These are phyloP conservation scores for Drosophila seclusa DNA, from an alignment of 2,888 invertebrate species.

Conservation along the genomic window DNA sequence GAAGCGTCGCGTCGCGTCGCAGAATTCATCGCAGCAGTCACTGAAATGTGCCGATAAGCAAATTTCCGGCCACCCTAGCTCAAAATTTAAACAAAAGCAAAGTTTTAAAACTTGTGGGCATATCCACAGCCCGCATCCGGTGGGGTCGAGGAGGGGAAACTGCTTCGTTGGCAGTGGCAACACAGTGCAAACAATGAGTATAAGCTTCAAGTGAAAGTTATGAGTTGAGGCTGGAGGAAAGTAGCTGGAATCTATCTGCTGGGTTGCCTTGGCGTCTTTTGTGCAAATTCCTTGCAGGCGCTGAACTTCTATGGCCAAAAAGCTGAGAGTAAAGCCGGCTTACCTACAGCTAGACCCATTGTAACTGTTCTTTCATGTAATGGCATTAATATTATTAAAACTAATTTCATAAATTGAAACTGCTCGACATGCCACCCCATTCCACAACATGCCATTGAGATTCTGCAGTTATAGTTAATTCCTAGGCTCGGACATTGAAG, in stretches of 20 bases:
- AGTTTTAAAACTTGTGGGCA: conserved; percentile 70
- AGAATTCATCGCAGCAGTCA: conserved; percentile 28
- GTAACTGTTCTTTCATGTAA: conserved; percentile 59
- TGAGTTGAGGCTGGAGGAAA: conserved; percentile 1
- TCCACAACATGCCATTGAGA: background rate
- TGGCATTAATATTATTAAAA: conserved; percentile 77
- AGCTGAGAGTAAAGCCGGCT: conserved; percentile 73
- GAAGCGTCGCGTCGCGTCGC: background rate
- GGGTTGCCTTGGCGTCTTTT: conserved; percentile 75
- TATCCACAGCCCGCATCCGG: conserved; percentile 28
- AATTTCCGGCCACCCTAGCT: conserved; percentile 70
- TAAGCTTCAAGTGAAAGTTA: conserved; percentile 61
- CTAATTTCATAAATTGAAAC: conserved; percentile 74
- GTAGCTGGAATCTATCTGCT: background rate
- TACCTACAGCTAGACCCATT: conserved; percentile 48
- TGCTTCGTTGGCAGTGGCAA: conserved; percentile 65
- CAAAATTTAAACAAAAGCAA: conserved; percentile 77
- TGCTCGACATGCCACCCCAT: conserved; percentile 23
- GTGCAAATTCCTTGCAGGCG: conserved; percentile 60
- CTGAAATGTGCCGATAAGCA: conserved; percentile 77
- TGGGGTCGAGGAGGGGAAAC: background rate
- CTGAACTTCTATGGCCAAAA: conserved; percentile 71
- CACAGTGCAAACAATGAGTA: conserved; percentile 69
- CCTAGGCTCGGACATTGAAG: conserved; percentile 8
- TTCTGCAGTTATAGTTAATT: conserved; percentile 22